A percentile compares a stretch with the other conserved stretches of the same genome.
Evolutionary conservation across 2,888 invertebrate genomes (phyloP).

Genomic region (Lasioglossum oenotherae): DNA sequence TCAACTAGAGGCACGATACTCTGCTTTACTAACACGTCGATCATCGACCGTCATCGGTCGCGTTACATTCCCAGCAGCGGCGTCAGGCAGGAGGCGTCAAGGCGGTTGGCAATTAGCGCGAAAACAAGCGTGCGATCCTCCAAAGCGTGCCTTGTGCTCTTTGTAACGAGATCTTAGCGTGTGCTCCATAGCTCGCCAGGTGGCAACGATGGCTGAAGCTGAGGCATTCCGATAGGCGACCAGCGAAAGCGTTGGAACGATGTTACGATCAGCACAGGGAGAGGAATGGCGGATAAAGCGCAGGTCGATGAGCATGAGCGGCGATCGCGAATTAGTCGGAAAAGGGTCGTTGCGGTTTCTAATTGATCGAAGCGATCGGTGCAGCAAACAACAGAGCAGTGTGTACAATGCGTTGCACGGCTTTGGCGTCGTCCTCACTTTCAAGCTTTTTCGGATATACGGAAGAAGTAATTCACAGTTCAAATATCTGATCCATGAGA

Average conservation of each 20-base stretch:
- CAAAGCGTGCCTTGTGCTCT: neutral
- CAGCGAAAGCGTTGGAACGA: neutral
- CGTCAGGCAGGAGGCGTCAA: neutral
- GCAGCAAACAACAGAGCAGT: neutral
- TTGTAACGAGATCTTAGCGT: neutral
- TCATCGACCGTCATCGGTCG: slow-evolving; percentile 24
- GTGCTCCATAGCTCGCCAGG: neutral
- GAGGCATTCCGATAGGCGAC: neutral
- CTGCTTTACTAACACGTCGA: slow-evolving; percentile 59
- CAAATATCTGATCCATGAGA: no score
- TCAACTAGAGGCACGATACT: slow-evolving; percentile 76
- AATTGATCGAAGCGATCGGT: neutral
- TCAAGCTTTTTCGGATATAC: neutral
- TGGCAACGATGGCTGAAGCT: neutral
- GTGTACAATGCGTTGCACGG: neutral
- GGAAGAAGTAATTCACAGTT: no score
- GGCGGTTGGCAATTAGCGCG: slow-evolving; percentile 38
- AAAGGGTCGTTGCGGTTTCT: neutral
- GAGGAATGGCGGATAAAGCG: neutral
- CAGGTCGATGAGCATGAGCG: neutral
- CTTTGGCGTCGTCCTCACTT: neutral
- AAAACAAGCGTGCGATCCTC: neutral
- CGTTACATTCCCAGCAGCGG: slow-evolving; percentile 43
- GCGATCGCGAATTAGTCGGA: neutral
- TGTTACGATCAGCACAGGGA: neutral